Percentiles rank a stretch among this genome's conserved stretches.
Evolutionary conservation across 2,888 invertebrate genomes (phyloP).

Genomic region (Griposia aprilina): DNA sequence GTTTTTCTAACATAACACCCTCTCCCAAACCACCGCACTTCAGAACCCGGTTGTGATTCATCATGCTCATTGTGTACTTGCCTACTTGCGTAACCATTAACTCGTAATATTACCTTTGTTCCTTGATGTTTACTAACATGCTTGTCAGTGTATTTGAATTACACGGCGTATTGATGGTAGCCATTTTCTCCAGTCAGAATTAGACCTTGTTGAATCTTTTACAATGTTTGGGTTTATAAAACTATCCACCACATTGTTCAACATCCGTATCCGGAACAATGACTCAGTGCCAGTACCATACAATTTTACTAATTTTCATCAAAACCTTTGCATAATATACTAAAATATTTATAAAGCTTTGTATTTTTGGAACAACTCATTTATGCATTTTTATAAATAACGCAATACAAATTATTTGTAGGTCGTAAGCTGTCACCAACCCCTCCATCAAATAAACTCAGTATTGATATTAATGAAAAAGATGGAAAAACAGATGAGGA

Average conservation of each 20-base stretch:
- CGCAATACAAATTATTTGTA: constrained; percentile 73
- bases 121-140: constrained; percentile 82
- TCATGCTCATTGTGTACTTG: constrained; percentile 69
- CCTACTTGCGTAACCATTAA: constrained; percentile 65
- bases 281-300: constrained; percentile 62
- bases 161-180: constrained; percentile 86
- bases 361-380: constrained; percentile 26
- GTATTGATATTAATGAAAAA: constrained; percentile 93
- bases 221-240: constrained; percentile 69
- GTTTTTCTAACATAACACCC: constrained; percentile 78
- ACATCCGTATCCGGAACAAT: constrained; percentile 54
- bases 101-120: constrained; percentile 61
- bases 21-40: constrained; percentile 64
- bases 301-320: constrained; percentile 67
- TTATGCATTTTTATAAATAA: constrained; percentile 29
- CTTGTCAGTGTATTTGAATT: constrained; percentile 76
- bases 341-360: constrained; percentile 56
- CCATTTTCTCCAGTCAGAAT: constrained; percentile 89
- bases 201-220: constrained; percentile 69
- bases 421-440: constrained; percentile 93
- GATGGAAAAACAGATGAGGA: constrained; percentile 95
- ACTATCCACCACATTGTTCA: constrained; percentile 57
- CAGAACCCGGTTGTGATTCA: constrained; percentile 71
- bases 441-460: constrained; percentile 91
- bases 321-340: constrained; percentile 59